Evolutionary conservation across 2,888 invertebrate genomes (phyloP).

Genomic region (Microctonus hyperodae): DNA sequence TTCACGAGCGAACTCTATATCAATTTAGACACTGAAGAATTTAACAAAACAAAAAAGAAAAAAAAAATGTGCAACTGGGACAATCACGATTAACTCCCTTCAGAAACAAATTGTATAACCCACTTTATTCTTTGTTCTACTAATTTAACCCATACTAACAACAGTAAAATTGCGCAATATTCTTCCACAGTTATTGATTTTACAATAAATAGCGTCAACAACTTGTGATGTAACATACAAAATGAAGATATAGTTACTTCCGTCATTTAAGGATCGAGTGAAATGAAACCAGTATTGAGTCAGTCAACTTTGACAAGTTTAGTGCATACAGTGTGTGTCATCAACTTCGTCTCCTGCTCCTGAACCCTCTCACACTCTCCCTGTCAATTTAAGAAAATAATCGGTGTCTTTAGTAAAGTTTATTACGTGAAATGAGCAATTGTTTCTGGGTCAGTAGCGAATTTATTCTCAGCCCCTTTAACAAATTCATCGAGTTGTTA

Average conservation of each 20-base stretch:
- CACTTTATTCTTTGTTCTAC: conserved; percentile 19
- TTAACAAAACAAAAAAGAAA: background rate
- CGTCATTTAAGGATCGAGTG: background rate
- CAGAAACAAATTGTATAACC: conserved; percentile 15
- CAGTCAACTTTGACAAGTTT: background rate
- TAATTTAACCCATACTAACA: conserved; percentile 8
- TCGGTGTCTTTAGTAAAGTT: background rate
- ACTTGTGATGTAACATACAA: background rate
- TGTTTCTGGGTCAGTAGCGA: background rate
- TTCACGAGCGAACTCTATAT: background rate
- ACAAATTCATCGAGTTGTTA: conserved; percentile 13
- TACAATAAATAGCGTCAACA: conserved; percentile 5
- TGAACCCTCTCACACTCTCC: no score
- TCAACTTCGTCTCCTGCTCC: no score
- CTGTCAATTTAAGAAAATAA: background rate
- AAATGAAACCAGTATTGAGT: background rate
- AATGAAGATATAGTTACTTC: background rate
- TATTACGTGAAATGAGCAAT: conserved; percentile 3
- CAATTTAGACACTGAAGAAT: background rate
- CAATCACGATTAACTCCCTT: conserved; percentile 4
- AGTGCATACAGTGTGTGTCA: no score
- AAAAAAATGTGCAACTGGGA: conserved; percentile 1
- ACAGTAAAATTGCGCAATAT: conserved; percentile 16
- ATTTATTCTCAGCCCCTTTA: background rate
- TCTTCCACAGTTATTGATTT: conserved; percentile 11